These are phyloP conservation scores for Gymnarchus niloticus DNA, from an alignment of 2,113 vertebrate genomes.

Conservation along the genomic window DNA sequence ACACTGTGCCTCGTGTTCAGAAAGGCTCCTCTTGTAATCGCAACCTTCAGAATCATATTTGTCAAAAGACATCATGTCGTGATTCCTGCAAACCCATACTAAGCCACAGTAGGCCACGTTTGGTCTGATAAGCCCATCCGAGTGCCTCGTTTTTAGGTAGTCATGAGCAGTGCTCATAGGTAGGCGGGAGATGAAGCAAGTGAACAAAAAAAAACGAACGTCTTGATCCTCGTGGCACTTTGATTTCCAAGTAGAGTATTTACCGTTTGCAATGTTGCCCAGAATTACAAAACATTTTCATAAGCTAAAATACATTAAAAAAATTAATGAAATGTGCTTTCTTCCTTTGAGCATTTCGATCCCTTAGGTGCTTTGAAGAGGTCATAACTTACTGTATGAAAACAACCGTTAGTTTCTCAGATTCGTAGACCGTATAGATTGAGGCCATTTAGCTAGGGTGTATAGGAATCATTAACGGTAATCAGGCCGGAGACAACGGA, in stretches of 20 bases:
- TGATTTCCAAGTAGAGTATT: background rate
- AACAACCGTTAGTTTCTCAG: constrained; percentile 3
- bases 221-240: background rate
- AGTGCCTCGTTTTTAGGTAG: background rate
- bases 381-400: background rate
- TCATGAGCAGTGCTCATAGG: background rate
- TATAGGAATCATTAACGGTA: background rate
- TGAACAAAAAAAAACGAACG: background rate
- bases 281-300: background rate
- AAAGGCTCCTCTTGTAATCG: too few relatives aligned
- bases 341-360: constrained; percentile 7
- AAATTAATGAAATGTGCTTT: constrained; percentile 17
- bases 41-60: too few relatives aligned
- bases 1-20: background rate
- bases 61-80: too few relatives aligned
- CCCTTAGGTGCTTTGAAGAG: constrained; percentile 16
- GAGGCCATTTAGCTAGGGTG: background rate
- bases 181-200: background rate
- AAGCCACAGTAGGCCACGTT: background rate
- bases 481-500: background rate
- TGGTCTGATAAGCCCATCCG: background rate
- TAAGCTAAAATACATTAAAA: background rate
- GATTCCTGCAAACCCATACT: background rate
- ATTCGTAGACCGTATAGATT: background rate
- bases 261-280: background rate